A percentile compares a stretch with the other conserved stretches of the same genome.
Evolutionary conservation across 2,888 invertebrate genomes (phyloP).

Genomic region (Heliothis peltigera): DNA sequence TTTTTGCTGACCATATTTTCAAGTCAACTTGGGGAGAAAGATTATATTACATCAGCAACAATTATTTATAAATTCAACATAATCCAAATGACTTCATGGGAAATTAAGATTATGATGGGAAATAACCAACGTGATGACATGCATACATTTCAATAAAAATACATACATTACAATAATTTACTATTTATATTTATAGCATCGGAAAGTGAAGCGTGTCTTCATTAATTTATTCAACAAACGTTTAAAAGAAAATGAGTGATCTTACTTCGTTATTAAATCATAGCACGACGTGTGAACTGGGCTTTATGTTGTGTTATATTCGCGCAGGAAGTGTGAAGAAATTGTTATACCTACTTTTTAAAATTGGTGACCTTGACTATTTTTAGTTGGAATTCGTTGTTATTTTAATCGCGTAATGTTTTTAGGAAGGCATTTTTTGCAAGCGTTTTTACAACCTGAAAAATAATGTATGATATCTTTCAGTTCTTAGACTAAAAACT

Average conservation of each 20-base stretch:
- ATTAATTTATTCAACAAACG: slow-evolving; percentile 24
- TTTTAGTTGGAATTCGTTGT: neutral
- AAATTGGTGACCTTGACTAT: neutral
- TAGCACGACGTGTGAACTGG: slow-evolving; percentile 4
- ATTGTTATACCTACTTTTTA: neutral
- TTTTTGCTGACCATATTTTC: no score
- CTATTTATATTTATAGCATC: neutral
- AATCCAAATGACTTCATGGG: slow-evolving; percentile 32
- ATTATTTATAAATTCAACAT: neutral
- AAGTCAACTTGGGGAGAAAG: no score
- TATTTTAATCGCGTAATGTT: no score
- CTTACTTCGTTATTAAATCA: neutral
- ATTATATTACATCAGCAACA: neutral
- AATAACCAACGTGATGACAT: slow-evolving; percentile 6
- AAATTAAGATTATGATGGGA: slow-evolving; percentile 3
- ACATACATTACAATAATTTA: slow-evolving; percentile 22
- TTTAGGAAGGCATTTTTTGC: no score
- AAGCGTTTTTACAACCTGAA: no score
- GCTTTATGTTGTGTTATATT: neutral
- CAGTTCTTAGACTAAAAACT: no score
- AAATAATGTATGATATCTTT: no score
- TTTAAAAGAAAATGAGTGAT: neutral
- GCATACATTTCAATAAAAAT: neutral
- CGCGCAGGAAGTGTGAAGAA: neutral
- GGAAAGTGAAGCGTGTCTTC: neutral